phyloP scores from a whole-genome alignment of 2,113 vertebrate species.

The Chitala chitala region DNA sequence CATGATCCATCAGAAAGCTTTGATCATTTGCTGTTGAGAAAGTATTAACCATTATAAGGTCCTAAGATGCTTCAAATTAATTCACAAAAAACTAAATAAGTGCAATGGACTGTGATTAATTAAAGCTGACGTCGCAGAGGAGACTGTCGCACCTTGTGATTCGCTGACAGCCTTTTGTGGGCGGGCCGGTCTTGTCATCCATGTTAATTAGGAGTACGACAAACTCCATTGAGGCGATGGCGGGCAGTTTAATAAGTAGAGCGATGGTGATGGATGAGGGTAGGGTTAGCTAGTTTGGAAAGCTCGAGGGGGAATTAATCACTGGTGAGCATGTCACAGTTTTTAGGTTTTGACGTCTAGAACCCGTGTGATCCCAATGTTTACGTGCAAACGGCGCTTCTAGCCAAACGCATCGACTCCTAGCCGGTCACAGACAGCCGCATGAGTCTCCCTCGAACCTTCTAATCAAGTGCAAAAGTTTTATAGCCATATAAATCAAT shows the following conservation, averaged over 20 bases:
- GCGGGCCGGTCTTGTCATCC: conserved; percentile 51
- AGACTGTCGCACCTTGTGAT: conserved; percentile 32
- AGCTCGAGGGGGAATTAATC: conserved; percentile 49
- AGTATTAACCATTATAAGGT: conserved; percentile 24
- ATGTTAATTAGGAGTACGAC: conserved; percentile 65
- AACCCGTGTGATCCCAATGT: not conserved
- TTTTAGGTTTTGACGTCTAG: not conserved
- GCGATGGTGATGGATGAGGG: conserved; percentile 61
- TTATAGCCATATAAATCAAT: conserved; percentile 30
- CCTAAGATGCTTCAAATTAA: conserved; percentile 43
- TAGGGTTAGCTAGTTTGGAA: conserved; percentile 41
- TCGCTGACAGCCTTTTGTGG: conserved; percentile 12
- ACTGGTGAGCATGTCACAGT: conserved; percentile 39
- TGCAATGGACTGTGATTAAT: conserved; percentile 40
- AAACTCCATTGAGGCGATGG: conserved; percentile 55
- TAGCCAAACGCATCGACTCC: conserved; percentile 23
- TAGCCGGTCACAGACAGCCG: conserved; percentile 18
- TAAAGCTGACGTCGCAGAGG: conserved; percentile 22
- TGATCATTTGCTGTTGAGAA: not conserved
- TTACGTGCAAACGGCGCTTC: not conserved
- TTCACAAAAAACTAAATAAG: conserved; percentile 46
- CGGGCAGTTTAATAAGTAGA: conserved; percentile 56
- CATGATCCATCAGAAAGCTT: not conserved
- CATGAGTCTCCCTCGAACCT: conserved; percentile 11
- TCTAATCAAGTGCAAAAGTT: conserved; percentile 27